A percentile compares a stretch with the other conserved stretches of the same genome.
Evolutionary conservation across 2,113 vertebrate species (phyloP).

Genomic region (Hymenochirus boettgeri): DNA sequence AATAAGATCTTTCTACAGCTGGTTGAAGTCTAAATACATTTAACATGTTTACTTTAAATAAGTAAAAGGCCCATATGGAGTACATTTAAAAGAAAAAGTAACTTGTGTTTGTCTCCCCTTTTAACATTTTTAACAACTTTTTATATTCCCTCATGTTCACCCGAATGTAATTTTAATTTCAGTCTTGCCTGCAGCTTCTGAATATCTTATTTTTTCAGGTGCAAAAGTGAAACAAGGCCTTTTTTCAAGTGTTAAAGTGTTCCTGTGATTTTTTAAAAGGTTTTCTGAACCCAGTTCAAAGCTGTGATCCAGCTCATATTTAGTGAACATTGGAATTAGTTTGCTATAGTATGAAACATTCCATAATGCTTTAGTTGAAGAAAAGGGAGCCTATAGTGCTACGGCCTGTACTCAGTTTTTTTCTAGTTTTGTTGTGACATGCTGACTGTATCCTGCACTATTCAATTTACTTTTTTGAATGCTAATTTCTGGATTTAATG

Average conservation of each 20-base stretch:
- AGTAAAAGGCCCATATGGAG: background rate
- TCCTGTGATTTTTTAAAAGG: too few species aligned
- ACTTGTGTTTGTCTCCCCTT: background rate
- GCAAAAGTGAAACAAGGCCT: constrained; percentile 3
- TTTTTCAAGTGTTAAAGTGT: constrained; percentile 9
- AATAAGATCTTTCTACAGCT: background rate
- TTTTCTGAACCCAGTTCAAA: too few species aligned
- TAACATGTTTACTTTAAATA: constrained; percentile 2
- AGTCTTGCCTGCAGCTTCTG: constrained; percentile 9
- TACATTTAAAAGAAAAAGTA: background rate
- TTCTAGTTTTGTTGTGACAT: too few species aligned
- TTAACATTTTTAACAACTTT: background rate
- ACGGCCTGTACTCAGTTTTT: too few species aligned
- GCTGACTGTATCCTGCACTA: too few species aligned
- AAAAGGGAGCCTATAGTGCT: too few species aligned
- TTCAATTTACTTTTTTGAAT: too few species aligned
- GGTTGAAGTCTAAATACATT: background rate
- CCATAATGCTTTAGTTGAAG: too few species aligned
- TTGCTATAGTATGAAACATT: too few species aligned
- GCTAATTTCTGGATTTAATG: too few species aligned
- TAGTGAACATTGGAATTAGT: too few species aligned
- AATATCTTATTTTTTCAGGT: constrained; percentile 16
- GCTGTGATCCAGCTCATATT: too few species aligned
- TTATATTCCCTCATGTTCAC: constrained; percentile 1
- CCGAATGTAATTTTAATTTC: constrained; percentile 6